Conservation (phyloP, 2,888 invertebrate species). For the Conus canariensis region DNA sequence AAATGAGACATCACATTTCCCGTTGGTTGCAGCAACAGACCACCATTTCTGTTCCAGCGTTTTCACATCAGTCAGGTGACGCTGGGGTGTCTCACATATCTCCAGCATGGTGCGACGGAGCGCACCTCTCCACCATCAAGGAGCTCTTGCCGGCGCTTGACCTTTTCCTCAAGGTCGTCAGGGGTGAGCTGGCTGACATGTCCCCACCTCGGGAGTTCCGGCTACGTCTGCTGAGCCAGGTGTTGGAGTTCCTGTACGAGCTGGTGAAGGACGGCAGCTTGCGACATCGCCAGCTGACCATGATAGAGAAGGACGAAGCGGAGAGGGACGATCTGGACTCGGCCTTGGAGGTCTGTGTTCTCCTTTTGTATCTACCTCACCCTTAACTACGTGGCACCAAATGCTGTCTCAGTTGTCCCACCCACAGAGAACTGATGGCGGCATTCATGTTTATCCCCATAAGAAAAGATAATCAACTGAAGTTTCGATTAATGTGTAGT, state of each 20-base stretch:
- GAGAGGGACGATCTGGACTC: conserved; percentile 56
- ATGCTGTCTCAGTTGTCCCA: no score
- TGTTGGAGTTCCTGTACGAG: conserved; percentile 67
- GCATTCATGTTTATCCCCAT: no score
- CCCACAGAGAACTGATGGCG: no score
- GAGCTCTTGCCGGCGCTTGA: conserved; percentile 67
- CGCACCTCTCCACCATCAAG: conserved; percentile 29
- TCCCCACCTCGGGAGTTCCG: conserved; percentile 68
- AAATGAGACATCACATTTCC: no score
- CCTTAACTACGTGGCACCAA: no score
- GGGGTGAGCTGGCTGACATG: conserved; percentile 53
- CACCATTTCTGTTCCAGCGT: background rate
- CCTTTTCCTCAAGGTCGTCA: conserved; percentile 63
- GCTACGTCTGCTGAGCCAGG: conserved; percentile 64
- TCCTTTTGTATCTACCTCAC: background rate
- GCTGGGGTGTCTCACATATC: background rate
- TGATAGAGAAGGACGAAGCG: conserved; percentile 39
- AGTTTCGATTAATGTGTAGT: no score
- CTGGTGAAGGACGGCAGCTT: conserved; percentile 63
- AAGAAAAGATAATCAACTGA: no score
- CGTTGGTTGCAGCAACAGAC: no score
- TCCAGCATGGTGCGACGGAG: background rate
- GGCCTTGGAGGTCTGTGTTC: conserved; percentile 50
- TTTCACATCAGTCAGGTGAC: background rate
- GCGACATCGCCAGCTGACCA: conserved; percentile 49